These are phyloP conservation scores for Sitta europaea DNA, from an alignment of 2,113 vertebrate genomes.

Conservation along the genomic window DNA sequence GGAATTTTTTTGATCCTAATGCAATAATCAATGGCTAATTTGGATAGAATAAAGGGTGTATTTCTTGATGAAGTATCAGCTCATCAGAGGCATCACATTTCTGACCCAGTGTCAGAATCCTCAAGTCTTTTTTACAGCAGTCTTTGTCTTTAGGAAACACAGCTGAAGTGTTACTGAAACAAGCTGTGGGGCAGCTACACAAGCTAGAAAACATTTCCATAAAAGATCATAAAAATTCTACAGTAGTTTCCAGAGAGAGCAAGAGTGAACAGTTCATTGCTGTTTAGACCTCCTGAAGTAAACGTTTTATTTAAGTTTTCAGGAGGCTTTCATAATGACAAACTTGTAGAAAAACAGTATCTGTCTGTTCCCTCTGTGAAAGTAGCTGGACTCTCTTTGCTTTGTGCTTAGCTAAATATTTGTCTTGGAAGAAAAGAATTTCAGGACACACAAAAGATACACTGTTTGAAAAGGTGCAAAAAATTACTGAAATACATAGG, in stretches of 20 bases:
- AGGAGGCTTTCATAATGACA: constrained; percentile 32
- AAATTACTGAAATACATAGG: constrained; percentile 28
- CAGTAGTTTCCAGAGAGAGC: constrained; percentile 35
- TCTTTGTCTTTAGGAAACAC: neutral
- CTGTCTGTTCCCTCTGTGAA: constrained; percentile 19
- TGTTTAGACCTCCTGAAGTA: constrained; percentile 40
- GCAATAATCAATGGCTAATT: neutral
- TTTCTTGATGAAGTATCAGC: neutral
- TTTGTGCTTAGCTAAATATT: constrained; percentile 69
- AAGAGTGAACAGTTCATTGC: constrained; percentile 15
- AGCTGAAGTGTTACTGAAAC: neutral
- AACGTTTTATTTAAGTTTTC: constrained; percentile 18
- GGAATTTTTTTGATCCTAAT: neutral
- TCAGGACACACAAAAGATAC: constrained; percentile 51
- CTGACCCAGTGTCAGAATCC: neutral
- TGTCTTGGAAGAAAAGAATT: constrained; percentile 66
- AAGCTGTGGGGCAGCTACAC: constrained; percentile 10
- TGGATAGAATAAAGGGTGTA: neutral
- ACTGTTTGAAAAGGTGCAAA: constrained; percentile 58
- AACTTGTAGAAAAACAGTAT: constrained; percentile 27
- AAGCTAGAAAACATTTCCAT: constrained; percentile 49
- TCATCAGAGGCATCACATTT: neutral
- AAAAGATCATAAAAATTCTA: constrained; percentile 45
- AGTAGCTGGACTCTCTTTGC: constrained; percentile 38
- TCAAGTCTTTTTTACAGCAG: neutral